Conservation (phyloP, 1,140 invertebrate genomes). For the Vanessa atalanta region DNA sequence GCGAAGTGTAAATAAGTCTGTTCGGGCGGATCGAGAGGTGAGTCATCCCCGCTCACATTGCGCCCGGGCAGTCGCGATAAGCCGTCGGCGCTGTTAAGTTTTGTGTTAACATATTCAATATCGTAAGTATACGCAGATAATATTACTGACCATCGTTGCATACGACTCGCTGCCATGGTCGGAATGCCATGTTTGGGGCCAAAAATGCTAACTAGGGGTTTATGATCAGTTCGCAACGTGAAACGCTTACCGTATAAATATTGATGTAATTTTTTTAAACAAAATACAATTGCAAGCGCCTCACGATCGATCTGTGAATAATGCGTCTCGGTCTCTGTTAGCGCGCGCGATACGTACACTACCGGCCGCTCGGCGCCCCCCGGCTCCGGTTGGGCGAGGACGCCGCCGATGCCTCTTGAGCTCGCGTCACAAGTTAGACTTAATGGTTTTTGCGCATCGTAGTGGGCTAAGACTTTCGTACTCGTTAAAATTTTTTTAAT, state of each 20-base stretch:
- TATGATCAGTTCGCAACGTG: neutral
- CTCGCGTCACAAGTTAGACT: constrained; percentile 75
- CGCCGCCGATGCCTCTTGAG: constrained; percentile 1
- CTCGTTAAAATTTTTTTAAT: too few relatives aligned
- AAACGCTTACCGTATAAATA: too few relatives aligned
- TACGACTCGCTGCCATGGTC: neutral
- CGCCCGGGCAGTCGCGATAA: neutral
- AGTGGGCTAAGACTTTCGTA: too few relatives aligned
- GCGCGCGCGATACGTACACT: constrained; percentile 62
- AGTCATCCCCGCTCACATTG: neutral
- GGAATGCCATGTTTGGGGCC: constrained; percentile 7
- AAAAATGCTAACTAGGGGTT: constrained; percentile 7
- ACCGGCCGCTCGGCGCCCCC: constrained; percentile 35
- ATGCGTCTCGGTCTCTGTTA: constrained; percentile 61
- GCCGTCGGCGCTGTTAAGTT: neutral
- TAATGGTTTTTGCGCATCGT: constrained; percentile 55
- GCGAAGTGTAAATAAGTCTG: constrained; percentile 42
- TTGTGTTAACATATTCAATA: too few relatives aligned
- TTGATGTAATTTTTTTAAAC: too few relatives aligned
- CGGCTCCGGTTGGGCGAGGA: constrained; percentile 1
- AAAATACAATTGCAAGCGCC: constrained; percentile 72
- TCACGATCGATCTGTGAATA: constrained; percentile 80
- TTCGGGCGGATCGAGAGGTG: constrained; percentile 21
- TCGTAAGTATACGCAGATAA: neutral
- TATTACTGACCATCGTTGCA: constrained; percentile 8